Base-by-base conservation (phyloP, 2,888 invertebrate species). In the Galeruca laticollis region DNA sequence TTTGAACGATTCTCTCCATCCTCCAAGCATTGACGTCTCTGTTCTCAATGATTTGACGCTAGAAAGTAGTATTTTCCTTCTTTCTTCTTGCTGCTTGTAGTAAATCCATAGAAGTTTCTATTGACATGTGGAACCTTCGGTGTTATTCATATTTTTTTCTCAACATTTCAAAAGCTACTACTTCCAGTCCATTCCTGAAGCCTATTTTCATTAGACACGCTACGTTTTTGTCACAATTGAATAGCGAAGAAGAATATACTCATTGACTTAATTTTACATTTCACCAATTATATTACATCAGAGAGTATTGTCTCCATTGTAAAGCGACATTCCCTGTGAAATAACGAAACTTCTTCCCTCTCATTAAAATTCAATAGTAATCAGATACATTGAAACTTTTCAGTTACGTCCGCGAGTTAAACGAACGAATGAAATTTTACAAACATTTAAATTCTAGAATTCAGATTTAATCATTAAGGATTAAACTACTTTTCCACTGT, bases 371-470 rank as follows among this genome's bases (percentile, higher is more conserved):
- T 52, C 52, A 52, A 52, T 26, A 26, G 26, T 26, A 13, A n/a
- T 52, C 5, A 21, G n/a, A 52, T 26, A 52, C 21, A 52, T 26
- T 21, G 2, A 26, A 57, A 56, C 33, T 31, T 31, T 56, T 31
- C 10, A 47, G 47, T 47, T 47, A 47, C 47, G 47, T 40, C 31
- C 8, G 11, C 9, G 6, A 54, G 26, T 54, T 54, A 13, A 54
- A 73, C 61, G 62, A 69, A 60, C 52, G 62, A 60, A 65, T 64
- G 71, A 68, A 68, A 66, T 70, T 71, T 60, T 70, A 72, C 73
- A 72, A 73, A 73, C 70, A 69, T 72, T 72, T 72, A 72, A 72
- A 73, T 70, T 73, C 18, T 72, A 54, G 65, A 61, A 65, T 69
- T 64, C 68, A 67, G 73, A 73, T 73, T 73, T 68, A 69, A 69